Evolutionary conservation across 2,113 vertebrate genomes (phyloP).

Genomic region (Chauna torquata): DNA sequence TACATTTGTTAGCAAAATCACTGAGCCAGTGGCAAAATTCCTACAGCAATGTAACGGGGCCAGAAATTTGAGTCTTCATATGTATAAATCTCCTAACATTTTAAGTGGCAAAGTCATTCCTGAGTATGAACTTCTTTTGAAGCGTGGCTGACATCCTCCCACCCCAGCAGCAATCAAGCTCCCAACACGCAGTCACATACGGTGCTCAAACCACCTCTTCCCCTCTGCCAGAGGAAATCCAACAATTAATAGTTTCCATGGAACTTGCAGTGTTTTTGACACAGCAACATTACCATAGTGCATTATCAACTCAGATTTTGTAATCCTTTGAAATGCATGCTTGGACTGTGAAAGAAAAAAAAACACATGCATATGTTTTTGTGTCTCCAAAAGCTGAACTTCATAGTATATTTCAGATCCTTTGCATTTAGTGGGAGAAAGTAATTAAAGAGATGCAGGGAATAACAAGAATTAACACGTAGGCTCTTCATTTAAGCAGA

Average conservation of each 20-base stretch:
- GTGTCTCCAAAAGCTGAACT: not conserved
- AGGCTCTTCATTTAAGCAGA: not conserved
- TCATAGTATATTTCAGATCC: not conserved
- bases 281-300: not conserved
- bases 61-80: not conserved
- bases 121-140: not conserved
- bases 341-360: rapidly evolving
- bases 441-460: not conserved
- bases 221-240: not conserved
- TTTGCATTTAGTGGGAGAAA: not conserved
- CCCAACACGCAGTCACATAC: not conserved
- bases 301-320: not conserved
- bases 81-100: not conserved
- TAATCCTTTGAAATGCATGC: not conserved
- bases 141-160: not conserved
- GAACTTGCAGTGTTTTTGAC: not conserved
- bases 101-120: not conserved
- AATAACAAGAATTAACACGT: constrained; percentile 3
- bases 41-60: not conserved
- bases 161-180: not conserved
- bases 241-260: not conserved
- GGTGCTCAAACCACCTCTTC: not conserved
- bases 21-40: not conserved
- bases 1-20: not conserved
- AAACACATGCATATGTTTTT: not conserved